Evolutionary conservation across 2,888 invertebrate species (phyloP), one percentile per base, ranked within the genome.

Genomic region (Agrotis exclamationis): DNA sequence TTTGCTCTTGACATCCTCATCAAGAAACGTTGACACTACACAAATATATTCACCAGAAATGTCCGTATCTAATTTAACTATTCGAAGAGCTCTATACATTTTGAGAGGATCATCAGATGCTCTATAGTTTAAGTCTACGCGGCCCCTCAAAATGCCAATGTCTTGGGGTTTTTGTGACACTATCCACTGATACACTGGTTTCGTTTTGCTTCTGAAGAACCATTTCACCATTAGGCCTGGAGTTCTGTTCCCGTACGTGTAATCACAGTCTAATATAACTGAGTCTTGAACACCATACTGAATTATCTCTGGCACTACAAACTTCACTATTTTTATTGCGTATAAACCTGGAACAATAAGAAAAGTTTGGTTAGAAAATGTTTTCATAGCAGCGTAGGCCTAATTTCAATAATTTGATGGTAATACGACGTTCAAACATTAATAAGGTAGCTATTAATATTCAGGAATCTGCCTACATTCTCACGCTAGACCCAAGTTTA

Each of bases 151-250:
- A 62, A 96, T 95, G 7, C 97, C 97, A 85, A 97, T 95, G 68
- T 97, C 97, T 87, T 97, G 97, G 0, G 98, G 98, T 77, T 96
- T 96, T 81, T 97, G 96, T 1, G 97, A 96, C 24, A 97, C 97
- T 75, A 98, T 98, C 98, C 98, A 98, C 91, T 98, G 98, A 91
- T 98, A 98, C 63, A 98, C 97, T 11, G 97, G 97, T 70, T 97
- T 95, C 2, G 96, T 96, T 89, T 96, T 97, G 88, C 97, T 97
- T 90, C 97, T 97, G 88, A 97, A 97, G 92, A 97, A 98, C 98
- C 98, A 98, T 93, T 98, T 98, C 45, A 98, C 97, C 70, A 98
- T 97, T 48, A 98, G 93, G 13, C 97, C 97, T 0, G 96, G 93
- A 81, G 97, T 97, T 86, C 97, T 96, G 68, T 97, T 97, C 57